These are phyloP conservation scores for Oncorhynchus gorbuscha DNA, from an alignment of 2,113 vertebrate genomes.

Conservation along the genomic window DNA sequence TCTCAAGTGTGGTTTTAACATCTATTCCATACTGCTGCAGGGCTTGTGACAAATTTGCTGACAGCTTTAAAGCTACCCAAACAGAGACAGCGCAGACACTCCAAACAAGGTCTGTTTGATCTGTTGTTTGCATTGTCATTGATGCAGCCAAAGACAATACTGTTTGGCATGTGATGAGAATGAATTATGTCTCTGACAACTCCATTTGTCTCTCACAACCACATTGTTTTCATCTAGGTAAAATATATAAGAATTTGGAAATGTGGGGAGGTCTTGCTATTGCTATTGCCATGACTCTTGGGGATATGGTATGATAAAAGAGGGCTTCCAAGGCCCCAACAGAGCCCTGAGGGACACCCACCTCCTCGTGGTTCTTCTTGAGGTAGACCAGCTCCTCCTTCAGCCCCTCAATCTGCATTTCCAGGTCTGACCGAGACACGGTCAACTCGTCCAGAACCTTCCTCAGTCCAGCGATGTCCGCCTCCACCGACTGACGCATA, in stretches of 20 bases:
- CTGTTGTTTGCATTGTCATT: slow-evolving; percentile 15
- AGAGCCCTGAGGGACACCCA: slow-evolving; percentile 22
- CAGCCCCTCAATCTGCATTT: slow-evolving; percentile 85
- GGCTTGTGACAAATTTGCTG: neutral
- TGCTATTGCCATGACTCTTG: neutral
- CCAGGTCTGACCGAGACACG: slow-evolving; percentile 78
- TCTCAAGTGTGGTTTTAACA: neutral
- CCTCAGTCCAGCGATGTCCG: slow-evolving; percentile 79
- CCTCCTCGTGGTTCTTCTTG: slow-evolving; percentile 87
- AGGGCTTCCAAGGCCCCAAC: neutral
- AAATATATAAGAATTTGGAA: neutral
- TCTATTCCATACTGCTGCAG: neutral
- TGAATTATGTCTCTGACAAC: neutral
- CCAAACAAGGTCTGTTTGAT: slow-evolving; percentile 11
- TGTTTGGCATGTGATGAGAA: neutral
- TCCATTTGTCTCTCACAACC: neutral
- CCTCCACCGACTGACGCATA: slow-evolving; percentile 80
- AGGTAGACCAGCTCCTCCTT: slow-evolving; percentile 84
- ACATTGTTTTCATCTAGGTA: neutral
- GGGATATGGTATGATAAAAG: neutral
- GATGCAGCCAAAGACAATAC: neutral
- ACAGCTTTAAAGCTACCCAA: neutral
- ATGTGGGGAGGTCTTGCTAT: neutral
- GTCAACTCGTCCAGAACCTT: slow-evolving; percentile 86
- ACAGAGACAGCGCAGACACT: slow-evolving; percentile 12